Evolutionary conservation across 92 coral and sea anemone genomes (phyloP).

Genomic region (Phymanthus crucifer): DNA sequence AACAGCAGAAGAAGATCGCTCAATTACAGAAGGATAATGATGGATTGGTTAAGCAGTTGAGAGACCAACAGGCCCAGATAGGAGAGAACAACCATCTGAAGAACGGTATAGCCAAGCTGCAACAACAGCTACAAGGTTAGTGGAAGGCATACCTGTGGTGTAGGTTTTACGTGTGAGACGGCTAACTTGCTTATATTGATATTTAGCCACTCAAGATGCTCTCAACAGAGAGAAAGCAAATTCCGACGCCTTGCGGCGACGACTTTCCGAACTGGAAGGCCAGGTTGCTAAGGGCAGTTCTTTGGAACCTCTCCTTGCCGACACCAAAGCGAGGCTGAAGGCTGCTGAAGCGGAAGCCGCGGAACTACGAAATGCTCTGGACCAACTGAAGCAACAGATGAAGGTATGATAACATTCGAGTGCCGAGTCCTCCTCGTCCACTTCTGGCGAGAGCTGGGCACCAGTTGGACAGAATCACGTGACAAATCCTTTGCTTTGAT

Average conservation of each 20-base stretch:
- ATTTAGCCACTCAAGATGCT: conserved; percentile 70
- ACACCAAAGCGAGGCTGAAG: conserved; percentile 74
- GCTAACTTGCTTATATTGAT: neutral
- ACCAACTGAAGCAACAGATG: conserved; percentile 75
- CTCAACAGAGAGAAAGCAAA: conserved; percentile 66
- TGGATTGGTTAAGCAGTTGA: conserved; percentile 58
- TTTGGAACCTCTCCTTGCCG: conserved; percentile 66
- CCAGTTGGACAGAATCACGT: neutral
- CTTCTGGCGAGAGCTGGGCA: neutral
- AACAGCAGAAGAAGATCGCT: conserved; percentile 66
- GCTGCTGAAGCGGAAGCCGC: conserved; percentile 77
- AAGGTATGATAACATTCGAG: conserved; percentile 53
- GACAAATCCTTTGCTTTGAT: too few relatives aligned
- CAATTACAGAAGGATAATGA: conserved; percentile 77
- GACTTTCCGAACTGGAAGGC: conserved; percentile 61
- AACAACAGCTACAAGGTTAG: conserved; percentile 83
- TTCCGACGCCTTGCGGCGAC: conserved; percentile 60
- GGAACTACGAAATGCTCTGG: conserved; percentile 69
- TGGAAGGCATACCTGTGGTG: neutral
- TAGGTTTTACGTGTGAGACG: neutral
- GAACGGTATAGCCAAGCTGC: conserved; percentile 59
- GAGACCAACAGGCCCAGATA: conserved; percentile 60
- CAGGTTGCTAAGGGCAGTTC: conserved; percentile 64
- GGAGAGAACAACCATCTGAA: conserved; percentile 55
- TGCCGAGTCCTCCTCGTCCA: neutral